These are phyloP conservation scores for Rhinolophus ferrumequinum DNA, from an alignment of 2,113 vertebrate genomes.

Conservation along the genomic window DNA sequence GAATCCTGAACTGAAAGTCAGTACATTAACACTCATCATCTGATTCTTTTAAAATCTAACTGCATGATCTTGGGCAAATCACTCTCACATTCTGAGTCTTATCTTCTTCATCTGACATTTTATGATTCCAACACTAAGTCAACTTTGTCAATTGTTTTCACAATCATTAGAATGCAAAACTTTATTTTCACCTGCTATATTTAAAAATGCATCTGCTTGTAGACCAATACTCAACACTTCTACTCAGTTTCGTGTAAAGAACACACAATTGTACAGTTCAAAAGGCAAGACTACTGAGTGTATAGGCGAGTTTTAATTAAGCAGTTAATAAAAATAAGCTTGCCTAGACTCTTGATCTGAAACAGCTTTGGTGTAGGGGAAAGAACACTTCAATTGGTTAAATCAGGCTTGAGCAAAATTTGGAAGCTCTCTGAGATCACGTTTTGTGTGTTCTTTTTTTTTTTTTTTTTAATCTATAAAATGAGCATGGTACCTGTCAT, in stretches of 20 bases:
- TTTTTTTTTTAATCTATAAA: background rate
- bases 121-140: background rate
- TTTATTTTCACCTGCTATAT: background rate
- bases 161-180: background rate
- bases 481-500: background rate
- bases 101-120: background rate
- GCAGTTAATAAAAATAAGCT: background rate
- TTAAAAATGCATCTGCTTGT: background rate
- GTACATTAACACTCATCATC: background rate
- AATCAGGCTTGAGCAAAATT: background rate
- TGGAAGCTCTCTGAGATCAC: background rate
- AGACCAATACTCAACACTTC: background rate
- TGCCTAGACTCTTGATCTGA: background rate
- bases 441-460: no score
- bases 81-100: background rate
- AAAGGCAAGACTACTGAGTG: background rate
- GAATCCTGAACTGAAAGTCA: background rate
- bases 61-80: background rate
- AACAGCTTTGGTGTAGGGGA: background rate
- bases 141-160: background rate
- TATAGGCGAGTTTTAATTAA: background rate
- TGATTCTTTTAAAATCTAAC: background rate
- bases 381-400: background rate
- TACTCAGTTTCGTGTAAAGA: background rate
- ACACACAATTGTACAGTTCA: background rate